phyloP scores from a whole-genome alignment of 2,888 invertebrate species.

The Drosophila testacea region DNA sequence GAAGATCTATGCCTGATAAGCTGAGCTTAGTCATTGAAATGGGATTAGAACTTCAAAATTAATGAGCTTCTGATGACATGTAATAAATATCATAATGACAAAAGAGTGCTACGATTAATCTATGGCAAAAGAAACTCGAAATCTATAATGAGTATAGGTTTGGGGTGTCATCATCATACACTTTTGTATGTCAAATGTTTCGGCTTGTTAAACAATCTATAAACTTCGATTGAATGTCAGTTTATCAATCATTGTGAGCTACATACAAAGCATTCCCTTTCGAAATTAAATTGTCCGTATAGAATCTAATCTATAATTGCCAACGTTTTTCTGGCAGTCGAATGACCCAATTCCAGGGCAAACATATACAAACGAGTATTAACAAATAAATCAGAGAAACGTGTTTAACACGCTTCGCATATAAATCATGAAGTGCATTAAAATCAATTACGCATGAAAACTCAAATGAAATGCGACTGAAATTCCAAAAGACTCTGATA shows the following conservation, averaged over 20 bases:
- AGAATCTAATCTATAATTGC: conserved; percentile 31
- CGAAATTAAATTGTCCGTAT: conserved; percentile 29
- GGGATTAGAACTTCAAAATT: conserved; percentile 21
- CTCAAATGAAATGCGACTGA: conserved; percentile 37
- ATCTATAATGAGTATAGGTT: background rate
- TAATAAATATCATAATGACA: conserved; percentile 24
- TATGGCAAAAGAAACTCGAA: background rate
- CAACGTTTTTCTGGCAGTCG: conserved; percentile 28
- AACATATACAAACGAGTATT: background rate
- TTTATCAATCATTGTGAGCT: conserved; percentile 29
- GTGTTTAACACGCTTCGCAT: conserved; percentile 67
- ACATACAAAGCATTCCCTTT: conserved; percentile 7
- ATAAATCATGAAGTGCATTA: conserved; percentile 65
- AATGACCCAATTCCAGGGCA: conserved; percentile 62
- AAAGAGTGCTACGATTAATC: background rate
- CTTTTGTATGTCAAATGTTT: conserved; percentile 6
- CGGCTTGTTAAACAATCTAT: conserved; percentile 16
- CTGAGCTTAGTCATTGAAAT: conserved; percentile 39
- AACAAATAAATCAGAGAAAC: conserved; percentile 51
- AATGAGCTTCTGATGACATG: conserved; percentile 38
- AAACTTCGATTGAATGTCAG: conserved; percentile 20
- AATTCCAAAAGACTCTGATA: conserved; percentile 14
- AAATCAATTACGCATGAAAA: conserved; percentile 81
- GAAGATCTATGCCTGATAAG: conserved; percentile 35
- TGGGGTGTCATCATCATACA: conserved; percentile 6